Conservation (phyloP, 1,140 invertebrate species). For the Aphelinus certus region DNA sequence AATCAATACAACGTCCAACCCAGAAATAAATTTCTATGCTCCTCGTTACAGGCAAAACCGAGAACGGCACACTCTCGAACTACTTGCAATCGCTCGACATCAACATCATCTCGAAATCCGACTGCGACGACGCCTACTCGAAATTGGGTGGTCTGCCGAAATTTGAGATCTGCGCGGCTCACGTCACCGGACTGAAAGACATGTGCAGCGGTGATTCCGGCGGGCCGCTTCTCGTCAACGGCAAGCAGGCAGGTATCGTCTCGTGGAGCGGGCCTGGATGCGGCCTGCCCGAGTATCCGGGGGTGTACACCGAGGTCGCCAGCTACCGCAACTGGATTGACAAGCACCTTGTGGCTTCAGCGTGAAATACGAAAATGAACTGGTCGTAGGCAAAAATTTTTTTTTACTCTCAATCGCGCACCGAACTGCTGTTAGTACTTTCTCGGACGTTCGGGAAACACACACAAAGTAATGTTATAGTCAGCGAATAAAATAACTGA, state of each 20-base stretch:
- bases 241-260: conserved; percentile 68
- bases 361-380: too few relatives aligned
- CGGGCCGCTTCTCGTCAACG: conserved; percentile 56
- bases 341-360: background rate
- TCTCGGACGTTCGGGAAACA: too few relatives aligned
- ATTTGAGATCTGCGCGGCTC: conserved; percentile 78
- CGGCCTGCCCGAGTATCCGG: conserved; percentile 63
- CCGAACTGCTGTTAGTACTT: too few relatives aligned
- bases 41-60: conserved; percentile 4
- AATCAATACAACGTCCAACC: too few relatives aligned
- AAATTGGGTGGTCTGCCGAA: conserved; percentile 64
- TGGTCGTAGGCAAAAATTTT: too few relatives aligned
- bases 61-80: conserved; percentile 25
- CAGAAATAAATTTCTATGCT: too few relatives aligned
- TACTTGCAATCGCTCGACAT: conserved; percentile 54
- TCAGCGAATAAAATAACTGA: too few relatives aligned
- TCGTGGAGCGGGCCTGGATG: conserved; percentile 70
- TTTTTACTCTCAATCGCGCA: too few relatives aligned
- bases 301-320: conserved; percentile 68
- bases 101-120: conserved; percentile 54
- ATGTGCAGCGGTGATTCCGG: conserved; percentile 73
- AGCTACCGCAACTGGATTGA: conserved; percentile 61
- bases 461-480: too few relatives aligned
- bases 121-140: conserved; percentile 55
- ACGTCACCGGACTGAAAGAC: conserved; percentile 72